Conservation (phyloP, 2,797 vertebrate species). For the Gallirallus australis region DNA sequence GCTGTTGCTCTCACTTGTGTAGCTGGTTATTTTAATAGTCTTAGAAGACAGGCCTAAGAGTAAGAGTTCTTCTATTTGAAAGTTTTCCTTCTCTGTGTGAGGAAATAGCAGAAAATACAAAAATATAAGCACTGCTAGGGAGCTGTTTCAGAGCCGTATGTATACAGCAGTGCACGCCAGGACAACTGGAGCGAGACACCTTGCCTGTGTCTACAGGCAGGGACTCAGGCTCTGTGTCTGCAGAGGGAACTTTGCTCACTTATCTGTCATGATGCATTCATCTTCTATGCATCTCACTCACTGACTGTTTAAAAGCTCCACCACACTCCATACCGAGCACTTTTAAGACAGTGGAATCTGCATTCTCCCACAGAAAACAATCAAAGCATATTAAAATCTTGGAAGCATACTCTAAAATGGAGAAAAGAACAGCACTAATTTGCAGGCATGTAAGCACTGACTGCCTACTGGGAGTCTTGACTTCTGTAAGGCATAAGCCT, state of each 20-base stretch:
- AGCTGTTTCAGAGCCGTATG: neutral
- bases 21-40: neutral
- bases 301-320: neutral
- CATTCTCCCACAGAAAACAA: neutral
- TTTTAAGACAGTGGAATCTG: neutral
- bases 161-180: rapidly evolving
- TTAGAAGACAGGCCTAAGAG: neutral
- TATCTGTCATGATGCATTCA: neutral
- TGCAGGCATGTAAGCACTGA: neutral
- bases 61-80: neutral
- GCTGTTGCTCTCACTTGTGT: neutral
- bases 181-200: neutral
- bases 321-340: neutral
- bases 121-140: neutral
- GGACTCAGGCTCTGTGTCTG: neutral
- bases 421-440: neutral
- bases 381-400: neutral
- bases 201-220: neutral
- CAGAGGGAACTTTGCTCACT: neutral
- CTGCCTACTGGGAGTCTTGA: neutral
- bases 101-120: neutral
- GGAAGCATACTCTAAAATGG: neutral
- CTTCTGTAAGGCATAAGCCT: neutral
- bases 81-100: neutral
- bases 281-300: neutral